Percentiles rank a stretch among this genome's conserved stretches.
phyloP scores from a whole-genome alignment of 2,888 invertebrate species.

The Pseudococcus longispinus region DNA sequence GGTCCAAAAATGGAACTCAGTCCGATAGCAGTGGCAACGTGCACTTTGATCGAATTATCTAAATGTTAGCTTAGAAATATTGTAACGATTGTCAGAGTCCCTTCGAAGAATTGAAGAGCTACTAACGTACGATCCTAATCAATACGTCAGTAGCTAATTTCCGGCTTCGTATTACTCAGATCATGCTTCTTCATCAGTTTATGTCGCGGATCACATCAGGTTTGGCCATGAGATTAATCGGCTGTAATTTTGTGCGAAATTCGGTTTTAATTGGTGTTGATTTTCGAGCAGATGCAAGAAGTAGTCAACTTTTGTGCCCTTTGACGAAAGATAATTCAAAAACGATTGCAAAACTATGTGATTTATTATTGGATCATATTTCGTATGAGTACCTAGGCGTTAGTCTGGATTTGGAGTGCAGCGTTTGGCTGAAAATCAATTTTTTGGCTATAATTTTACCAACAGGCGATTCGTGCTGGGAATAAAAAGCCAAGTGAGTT shows the following conservation, averaged over 20 bases:
- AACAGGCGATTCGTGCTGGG: slow-evolving; percentile 95
- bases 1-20: slow-evolving; percentile 26
- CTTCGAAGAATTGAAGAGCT: slow-evolving; percentile 93
- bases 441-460: slow-evolving; percentile 86
- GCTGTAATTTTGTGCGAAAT: neutral
- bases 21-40: slow-evolving; percentile 58
- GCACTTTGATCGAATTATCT: slow-evolving; percentile 87
- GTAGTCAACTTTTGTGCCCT: slow-evolving; percentile 90
- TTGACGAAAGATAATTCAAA: slow-evolving; percentile 85
- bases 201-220: slow-evolving; percentile 81
- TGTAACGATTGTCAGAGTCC: slow-evolving; percentile 93
- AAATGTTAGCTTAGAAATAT: slow-evolving; percentile 92
- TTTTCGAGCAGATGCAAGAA: slow-evolving; percentile 73
- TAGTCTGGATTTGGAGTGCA: slow-evolving; percentile 74
- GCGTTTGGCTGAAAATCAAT: slow-evolving; percentile 88
- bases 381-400: slow-evolving; percentile 77
- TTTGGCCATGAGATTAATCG: slow-evolving; percentile 60
- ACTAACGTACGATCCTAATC: slow-evolving; percentile 87
- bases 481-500: slow-evolving; percentile 76
- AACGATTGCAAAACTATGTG: slow-evolving; percentile 84
- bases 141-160: slow-evolving; percentile 67
- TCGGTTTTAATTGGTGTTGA: neutral
- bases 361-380: slow-evolving; percentile 83
- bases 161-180: slow-evolving; percentile 59
- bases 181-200: slow-evolving; percentile 68